A percentile compares a stretch with the other conserved stretches of the same genome.
Evolutionary conservation across 2,113 vertebrate species (phyloP).

Genomic region (Mesocricetus auratus): DNA sequence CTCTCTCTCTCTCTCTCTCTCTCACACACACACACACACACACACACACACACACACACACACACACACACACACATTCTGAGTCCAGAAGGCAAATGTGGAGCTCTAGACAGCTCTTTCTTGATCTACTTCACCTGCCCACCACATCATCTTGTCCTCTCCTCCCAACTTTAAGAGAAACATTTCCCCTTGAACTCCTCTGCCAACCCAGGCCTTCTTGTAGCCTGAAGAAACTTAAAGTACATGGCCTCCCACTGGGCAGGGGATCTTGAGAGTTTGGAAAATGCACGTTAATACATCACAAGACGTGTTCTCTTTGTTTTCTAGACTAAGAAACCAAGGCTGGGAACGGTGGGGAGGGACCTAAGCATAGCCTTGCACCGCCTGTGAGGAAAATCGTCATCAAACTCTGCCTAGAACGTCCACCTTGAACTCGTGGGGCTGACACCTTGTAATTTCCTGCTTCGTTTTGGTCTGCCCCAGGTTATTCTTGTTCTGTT

Average conservation of each 20-base stretch:
- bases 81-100: not conserved
- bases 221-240: not conserved
- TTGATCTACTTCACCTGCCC: not conserved
- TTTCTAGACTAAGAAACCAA: slow-evolving; percentile 41
- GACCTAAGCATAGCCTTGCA: not conserved
- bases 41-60: no score
- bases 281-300: not conserved
- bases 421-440: slow-evolving; percentile 47
- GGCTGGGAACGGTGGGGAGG: no score
- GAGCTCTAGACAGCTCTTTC: not conserved
- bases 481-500: slow-evolving; percentile 65
- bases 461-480: slow-evolving; percentile 13
- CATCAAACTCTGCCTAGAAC: slow-evolving; percentile 27
- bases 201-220: not conserved
- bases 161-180: slow-evolving; percentile 4
- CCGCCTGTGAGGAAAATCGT: not conserved
- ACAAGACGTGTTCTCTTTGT: not conserved
- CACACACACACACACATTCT: not conserved
- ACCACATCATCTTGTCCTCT: not conserved
- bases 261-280: not conserved
- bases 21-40: not conserved
- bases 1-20: no score
- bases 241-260: not conserved
- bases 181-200: not conserved
- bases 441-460: slow-evolving; percentile 61